Evolutionary conservation across 2,797 vertebrate genomes (phyloP).

Genomic region (Bufotes viridis): DNA sequence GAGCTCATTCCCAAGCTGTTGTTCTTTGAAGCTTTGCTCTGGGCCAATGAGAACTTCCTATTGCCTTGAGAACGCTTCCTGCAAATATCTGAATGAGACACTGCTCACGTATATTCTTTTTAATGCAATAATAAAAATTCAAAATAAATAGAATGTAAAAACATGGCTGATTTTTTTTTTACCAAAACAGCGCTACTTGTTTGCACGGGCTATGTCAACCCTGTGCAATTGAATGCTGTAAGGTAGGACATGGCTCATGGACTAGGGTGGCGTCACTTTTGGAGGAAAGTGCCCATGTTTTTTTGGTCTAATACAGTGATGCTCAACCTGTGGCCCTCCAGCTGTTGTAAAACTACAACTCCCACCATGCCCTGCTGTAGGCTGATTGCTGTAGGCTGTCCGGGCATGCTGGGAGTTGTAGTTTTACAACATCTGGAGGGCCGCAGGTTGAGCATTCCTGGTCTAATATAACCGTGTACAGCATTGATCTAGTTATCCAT

Average conservation of each 20-base stretch:
- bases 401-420: no score
- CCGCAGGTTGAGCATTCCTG: no score
- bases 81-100: neutral
- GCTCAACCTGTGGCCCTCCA: no score
- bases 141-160: neutral
- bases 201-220: neutral
- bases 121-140: neutral
- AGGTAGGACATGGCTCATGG: neutral
- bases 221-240: neutral
- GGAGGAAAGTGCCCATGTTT: neutral
- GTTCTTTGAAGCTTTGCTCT: slow-evolving; percentile 22
- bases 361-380: no score
- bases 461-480: neutral
- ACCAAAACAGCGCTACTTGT: neutral
- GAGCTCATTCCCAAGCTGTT: neutral
- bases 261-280: neutral
- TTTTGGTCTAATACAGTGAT: neutral
- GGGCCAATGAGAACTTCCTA: slow-evolving; percentile 23
- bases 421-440: no score
- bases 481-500: no score
- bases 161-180: neutral
- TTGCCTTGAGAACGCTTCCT: slow-evolving; percentile 28
- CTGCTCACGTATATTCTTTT: neutral
- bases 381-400: no score
- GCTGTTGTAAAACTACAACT: no score